Base-by-base conservation (phyloP, 2,113 vertebrate genomes). In the Muntiacus muntjak region DNA sequence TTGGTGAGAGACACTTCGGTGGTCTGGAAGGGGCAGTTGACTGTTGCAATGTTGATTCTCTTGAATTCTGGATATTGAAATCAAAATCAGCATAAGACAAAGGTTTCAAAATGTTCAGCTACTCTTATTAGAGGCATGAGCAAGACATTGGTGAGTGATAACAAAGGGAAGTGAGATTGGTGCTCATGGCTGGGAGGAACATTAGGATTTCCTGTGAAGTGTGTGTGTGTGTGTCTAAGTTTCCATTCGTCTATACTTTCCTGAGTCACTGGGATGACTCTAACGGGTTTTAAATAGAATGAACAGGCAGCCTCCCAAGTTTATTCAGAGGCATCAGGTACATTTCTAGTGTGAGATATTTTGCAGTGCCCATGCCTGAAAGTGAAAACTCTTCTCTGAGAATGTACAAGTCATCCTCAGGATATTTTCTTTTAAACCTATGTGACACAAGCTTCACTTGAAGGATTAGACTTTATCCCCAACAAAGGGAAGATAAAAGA, bases 271-370 rank as follows among this genome's bases (percentile, higher is more conserved):
- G 55, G 67, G 36, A 87, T 96, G 94, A 88, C 74, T 97, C 87
- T 83, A 78, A 91, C 3, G 28, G 50, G 79, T 90, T 94, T 95
- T 97, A 97, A 96, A 93, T 96, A 97, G 90, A 94, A 88, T 43
- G 33, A 94, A 50, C 3, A 15, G 67, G 82, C 76, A 94, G 57
- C 33, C 6, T 71, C 71, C 82, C 58, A 88, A 89, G 78, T 47
- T 54, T 86, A 52, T 50, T 92, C 30, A 67, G 85, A 90, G 33
- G 33, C 47, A 78, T 96, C 30, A 91, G 54, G 67, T 55, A 36
- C 47, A 54, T 95, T 93, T 82, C 84, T 74, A 85, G n/a, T 81
- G 14, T 55, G 36, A 87, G 79, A 54, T 96, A 7, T 58, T 92
- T 89, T 85, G 84, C 79, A 60, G 16, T 82, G 19, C 55, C n/a